Base-by-base conservation (phyloP, 2,888 invertebrate species). In the Mythimna pallens region DNA sequence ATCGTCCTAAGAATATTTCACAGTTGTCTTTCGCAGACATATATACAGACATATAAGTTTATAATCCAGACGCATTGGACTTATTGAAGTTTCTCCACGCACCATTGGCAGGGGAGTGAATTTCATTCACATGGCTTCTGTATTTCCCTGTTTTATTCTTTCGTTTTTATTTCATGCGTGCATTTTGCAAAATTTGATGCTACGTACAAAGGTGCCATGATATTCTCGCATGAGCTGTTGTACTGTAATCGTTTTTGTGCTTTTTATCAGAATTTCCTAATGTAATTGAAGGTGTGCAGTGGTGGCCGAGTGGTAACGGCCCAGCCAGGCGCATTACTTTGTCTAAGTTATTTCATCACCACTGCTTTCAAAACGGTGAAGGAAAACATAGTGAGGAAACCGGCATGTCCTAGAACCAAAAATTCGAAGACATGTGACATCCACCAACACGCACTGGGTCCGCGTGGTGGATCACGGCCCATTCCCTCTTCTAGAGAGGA, bases 41-140 rank as follows among this genome's bases (percentile, higher is more conserved):
- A 62, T 74, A 65, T 52, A 73, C 12, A 66, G 34, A 72, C 67
- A 81, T 71, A 91, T 91, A 91, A 92, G 90, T 92, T 91, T 89
- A 91, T 93, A 94, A 94, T 93, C 92, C 92, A 88, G 89, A 90
- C 90, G 81, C 84, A 86, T 84, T 87, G 89, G 91, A 93, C 91
- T 92, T 93, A 93, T 92, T 87, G 89, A 85, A 87, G 86, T 83
- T 82, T 73, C 72, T 82, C 85, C 89, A 91, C 92, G 92, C 89
- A 92, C 89, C 92, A 92, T 86, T 91, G 90, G 89, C 82, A 94
- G 95, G 95, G 95, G 90, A 81, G 76, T 84, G 76, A 85, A 73
- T 89, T 87, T 86, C 81, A 91, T 92, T 92, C 91, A 90, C 91
- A 90, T 91, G 89, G 89, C 89, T 91, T 89, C 90, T 92, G 90